Evolutionary conservation across 2,797 vertebrate species (phyloP), one percentile per base, ranked within the genome.

Genomic region (Rhabdophis nuchalis): DNA sequence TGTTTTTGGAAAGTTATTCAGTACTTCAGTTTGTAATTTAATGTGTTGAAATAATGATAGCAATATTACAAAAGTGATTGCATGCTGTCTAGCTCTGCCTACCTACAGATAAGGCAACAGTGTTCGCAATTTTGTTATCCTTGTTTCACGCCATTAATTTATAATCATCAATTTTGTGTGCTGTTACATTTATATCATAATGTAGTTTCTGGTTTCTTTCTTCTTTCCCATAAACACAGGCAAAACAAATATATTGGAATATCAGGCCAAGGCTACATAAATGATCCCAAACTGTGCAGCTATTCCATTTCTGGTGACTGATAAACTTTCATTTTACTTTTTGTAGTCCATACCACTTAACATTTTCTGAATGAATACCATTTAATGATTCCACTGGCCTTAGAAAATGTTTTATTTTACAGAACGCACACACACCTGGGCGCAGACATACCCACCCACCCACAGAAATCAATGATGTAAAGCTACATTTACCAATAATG

Each of bases 21-120:
- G 23, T 68, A 91, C 16, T 68, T 72, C 64, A 93, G 89, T 94
- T 93, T 85, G 18, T 27, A 92, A 91, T 12, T 25, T 94, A 85
- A 91, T 94, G 89, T 91, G 82, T 57, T 93, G 91, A 91, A 89
- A 92, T 58, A 88, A 86, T 89, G 86, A 90, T 25, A 93, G 91
- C 85, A 56, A 89, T 90, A 93, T 25, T 94, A 64, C 82, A 89
- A 72, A 50, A 82, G n/a, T 57, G 41, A 82, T 77, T 87, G 46
- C 53, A 82, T 87, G 25, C 89, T 90, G 46, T n/a, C 58, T n/a
- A 50, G 82, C 32, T 89, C 36, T 46, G 52, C 36, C 82, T 91
- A 85, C 25, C 18, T 50, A 86, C 20, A 68, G 58, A 85, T 89
- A 92, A 92, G n/a, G 36, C 58, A 92, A 89, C 50, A 88, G 56